phyloP scores from a whole-genome alignment of 2,113 vertebrate genomes.

The Morone saxatilis region DNA sequence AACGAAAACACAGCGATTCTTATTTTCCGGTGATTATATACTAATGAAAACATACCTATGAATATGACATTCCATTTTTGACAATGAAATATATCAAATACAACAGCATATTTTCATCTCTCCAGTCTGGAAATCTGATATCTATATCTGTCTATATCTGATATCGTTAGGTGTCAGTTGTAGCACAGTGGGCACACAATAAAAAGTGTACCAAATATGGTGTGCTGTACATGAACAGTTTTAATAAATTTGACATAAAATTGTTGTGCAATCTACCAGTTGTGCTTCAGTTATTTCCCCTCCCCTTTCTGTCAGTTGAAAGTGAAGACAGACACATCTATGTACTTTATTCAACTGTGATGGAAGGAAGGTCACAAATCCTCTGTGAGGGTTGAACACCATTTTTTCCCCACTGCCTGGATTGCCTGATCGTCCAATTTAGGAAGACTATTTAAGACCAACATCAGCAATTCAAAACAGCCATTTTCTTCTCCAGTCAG shows the following conservation, averaged over 20 bases:
- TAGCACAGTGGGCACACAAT: too few relatives aligned
- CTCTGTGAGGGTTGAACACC: background rate
- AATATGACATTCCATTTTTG: too few relatives aligned
- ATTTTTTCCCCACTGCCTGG: background rate
- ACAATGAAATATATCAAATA: background rate
- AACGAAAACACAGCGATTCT: too few relatives aligned
- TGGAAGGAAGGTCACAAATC: background rate
- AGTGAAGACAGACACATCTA: background rate
- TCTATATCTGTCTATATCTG: too few relatives aligned
- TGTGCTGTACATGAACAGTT: background rate
- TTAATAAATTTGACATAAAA: background rate
- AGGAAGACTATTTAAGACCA: constrained; percentile 23
- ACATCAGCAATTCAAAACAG: constrained; percentile 31
- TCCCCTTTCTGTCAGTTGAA: background rate
- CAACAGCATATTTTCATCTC: background rate
- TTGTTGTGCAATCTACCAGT: background rate
- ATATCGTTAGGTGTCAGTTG: background rate
- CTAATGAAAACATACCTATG: too few relatives aligned
- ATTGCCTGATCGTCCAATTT: constrained; percentile 19
- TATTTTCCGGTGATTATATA: too few relatives aligned
- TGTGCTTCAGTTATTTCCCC: background rate
- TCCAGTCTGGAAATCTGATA: background rate
- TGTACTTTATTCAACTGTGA: constrained; percentile 6
- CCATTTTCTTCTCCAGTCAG: constrained; percentile 7
- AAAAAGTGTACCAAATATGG: background rate